These are phyloP conservation scores for Ciconia maguari DNA, from an alignment of 2,113 vertebrate genomes.

Conservation along the genomic window DNA sequence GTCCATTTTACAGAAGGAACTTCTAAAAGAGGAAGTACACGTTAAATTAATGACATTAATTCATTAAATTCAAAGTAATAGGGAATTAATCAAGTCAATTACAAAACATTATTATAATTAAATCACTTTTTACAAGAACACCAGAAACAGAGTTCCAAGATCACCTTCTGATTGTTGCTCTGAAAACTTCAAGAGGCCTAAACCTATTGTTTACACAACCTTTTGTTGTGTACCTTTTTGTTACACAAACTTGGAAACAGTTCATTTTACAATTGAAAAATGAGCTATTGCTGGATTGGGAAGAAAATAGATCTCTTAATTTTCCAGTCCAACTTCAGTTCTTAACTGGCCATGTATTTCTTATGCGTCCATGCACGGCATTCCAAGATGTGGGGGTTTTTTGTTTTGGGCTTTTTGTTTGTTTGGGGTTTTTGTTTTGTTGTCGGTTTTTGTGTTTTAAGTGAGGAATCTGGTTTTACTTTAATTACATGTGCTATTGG, in stretches of 20 bases:
- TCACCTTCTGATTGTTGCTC: background rate
- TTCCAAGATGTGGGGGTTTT: background rate
- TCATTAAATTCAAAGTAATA: background rate
- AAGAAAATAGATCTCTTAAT: fast-evolving
- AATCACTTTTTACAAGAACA: background rate
- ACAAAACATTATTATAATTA: background rate
- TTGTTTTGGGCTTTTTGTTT: background rate
- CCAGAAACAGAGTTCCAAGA: background rate
- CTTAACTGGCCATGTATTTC: background rate
- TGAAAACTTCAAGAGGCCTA: background rate
- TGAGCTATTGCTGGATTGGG: background rate
- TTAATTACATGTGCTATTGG: background rate
- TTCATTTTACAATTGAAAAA: background rate
- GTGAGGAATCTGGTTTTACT: background rate
- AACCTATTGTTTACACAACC: background rate
- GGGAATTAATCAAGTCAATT: background rate
- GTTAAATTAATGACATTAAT: background rate
- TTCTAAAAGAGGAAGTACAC: background rate
- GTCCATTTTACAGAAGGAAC: background rate
- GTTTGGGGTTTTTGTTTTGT: background rate
- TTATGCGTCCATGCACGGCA: background rate
- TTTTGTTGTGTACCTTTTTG: background rate
- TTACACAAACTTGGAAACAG: background rate
- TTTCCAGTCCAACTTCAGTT: background rate
- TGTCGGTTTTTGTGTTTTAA: background rate